phyloP scores from a whole-genome alignment of 2,797 vertebrate genomes.

The Artibeus jamaicensis region DNA sequence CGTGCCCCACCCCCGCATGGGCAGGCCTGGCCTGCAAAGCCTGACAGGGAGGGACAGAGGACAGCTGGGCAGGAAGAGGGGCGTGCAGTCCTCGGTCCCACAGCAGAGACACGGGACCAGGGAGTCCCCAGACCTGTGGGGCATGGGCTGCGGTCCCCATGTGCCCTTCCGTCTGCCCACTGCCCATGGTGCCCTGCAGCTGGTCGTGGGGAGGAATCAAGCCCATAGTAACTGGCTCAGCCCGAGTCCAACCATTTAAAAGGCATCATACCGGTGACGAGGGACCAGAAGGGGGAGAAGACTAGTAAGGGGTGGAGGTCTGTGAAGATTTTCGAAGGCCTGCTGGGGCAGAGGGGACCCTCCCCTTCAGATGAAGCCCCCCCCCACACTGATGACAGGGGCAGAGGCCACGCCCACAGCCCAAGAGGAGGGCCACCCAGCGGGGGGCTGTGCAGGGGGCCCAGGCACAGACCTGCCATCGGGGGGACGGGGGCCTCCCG shows the following conservation, averaged over 20 bases:
- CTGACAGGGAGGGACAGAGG: neutral
- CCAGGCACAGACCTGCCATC: accelerated
- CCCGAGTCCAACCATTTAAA: neutral
- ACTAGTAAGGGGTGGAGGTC: accelerated
- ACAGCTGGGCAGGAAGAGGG: neutral
- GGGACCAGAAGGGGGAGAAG: accelerated
- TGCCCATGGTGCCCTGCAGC: accelerated
- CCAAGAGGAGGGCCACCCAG: too few relatives aligned
- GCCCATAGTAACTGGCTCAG: neutral
- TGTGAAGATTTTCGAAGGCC: too few relatives aligned
- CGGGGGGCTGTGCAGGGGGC: neutral
- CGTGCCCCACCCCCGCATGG: accelerated
- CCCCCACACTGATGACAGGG: accelerated
- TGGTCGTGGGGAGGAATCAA: accelerated
- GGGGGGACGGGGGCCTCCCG: too few relatives aligned
- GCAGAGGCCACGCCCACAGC: neutral
- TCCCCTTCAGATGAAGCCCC: accelerated
- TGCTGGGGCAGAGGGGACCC: neutral
- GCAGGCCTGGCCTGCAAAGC: neutral
- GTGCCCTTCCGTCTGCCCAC: neutral
- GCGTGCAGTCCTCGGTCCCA: neutral
- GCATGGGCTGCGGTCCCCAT: accelerated
- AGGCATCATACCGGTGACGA: neutral
- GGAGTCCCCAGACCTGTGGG: neutral
- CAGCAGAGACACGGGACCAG: neutral